Conservation (phyloP, 2,888 invertebrate species). For the Gortyna flavago region DNA sequence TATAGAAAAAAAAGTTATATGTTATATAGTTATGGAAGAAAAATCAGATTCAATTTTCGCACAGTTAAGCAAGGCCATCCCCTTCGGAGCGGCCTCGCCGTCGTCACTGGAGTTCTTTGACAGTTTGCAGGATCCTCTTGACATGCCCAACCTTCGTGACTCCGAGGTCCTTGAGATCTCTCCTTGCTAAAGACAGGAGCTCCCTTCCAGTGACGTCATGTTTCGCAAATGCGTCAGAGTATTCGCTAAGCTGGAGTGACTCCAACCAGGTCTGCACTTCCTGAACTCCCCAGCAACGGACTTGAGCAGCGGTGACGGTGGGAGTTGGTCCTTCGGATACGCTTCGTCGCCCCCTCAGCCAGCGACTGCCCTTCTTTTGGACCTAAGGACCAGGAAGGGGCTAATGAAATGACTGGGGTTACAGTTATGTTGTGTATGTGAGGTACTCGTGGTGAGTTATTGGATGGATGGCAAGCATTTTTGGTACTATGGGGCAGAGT, state of each 20-base stretch:
- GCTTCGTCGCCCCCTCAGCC: conserved; percentile 85
- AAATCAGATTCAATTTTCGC: conserved; percentile 55
- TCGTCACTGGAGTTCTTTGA: conserved; percentile 93
- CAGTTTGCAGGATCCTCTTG: conserved; percentile 97
- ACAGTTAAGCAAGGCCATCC: conserved; percentile 80
- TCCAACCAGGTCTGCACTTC: conserved; percentile 98
- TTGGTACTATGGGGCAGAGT: conserved; percentile 26
- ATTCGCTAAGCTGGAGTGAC: conserved; percentile 96
- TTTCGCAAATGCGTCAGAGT: conserved; percentile 96
- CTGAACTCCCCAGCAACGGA: conserved; percentile 94
- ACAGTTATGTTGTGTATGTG: conserved; percentile 27
- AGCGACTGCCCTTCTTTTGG: conserved; percentile 84
- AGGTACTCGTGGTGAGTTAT: not conserved
- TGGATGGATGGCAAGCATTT: conserved; percentile 38
- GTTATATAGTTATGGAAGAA: conserved; percentile 64
- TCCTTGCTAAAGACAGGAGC: conserved; percentile 95
- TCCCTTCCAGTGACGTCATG: conserved; percentile 98
- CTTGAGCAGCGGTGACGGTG: conserved; percentile 77
- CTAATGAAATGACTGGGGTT: conserved; percentile 59
- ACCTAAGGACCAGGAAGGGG: conserved; percentile 76
- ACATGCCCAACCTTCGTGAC: conserved; percentile 98
- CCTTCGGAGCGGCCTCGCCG: conserved; percentile 87
- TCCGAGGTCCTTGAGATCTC: conserved; percentile 97
- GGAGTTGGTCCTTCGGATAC: conserved; percentile 79
- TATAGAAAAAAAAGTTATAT: conserved; percentile 42